phyloP scores from a whole-genome alignment of 2,888 invertebrate genomes.

The Atherix ibis region DNA sequence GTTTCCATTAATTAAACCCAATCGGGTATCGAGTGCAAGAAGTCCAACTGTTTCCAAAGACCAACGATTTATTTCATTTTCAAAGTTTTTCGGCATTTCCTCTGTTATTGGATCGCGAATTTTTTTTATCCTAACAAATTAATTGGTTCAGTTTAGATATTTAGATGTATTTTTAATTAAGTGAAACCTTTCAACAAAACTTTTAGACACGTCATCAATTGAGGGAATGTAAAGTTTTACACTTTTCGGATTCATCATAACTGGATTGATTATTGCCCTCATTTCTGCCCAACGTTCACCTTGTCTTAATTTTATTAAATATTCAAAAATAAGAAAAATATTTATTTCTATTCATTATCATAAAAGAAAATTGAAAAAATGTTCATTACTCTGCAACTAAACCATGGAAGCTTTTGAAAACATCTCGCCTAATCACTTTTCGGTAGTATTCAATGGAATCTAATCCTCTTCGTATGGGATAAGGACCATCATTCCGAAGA shows the following conservation, averaged over 20 bases:
- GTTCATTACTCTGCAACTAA: constrained; percentile 16
- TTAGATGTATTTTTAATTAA: not conserved
- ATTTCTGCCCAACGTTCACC: constrained; percentile 50
- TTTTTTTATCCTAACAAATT: constrained; percentile 22
- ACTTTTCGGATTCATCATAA: constrained; percentile 45
- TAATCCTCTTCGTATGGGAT: constrained; percentile 33
- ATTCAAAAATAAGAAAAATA: no score
- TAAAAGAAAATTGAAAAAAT: no score
- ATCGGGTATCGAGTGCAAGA: constrained; percentile 29
- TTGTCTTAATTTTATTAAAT: no score
- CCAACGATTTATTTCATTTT: constrained; percentile 37
- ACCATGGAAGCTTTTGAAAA: constrained; percentile 14
- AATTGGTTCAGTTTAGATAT: not conserved
- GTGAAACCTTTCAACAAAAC: not conserved
- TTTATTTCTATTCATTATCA: no score
- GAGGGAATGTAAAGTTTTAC: constrained; percentile 36
- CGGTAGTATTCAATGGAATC: constrained; percentile 32
- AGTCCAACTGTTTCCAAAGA: constrained; percentile 38
- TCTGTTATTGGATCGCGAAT: constrained; percentile 19
- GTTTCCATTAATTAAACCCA: constrained; percentile 19
- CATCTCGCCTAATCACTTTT: constrained; percentile 21
- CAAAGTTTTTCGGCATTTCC: constrained; percentile 33
- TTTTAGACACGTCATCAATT: constrained; percentile 22
- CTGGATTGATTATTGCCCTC: constrained; percentile 49
- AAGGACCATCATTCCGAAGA: constrained; percentile 34